Conservation (phyloP, 2,113 vertebrate species). For the Carassius carassius region DNA sequence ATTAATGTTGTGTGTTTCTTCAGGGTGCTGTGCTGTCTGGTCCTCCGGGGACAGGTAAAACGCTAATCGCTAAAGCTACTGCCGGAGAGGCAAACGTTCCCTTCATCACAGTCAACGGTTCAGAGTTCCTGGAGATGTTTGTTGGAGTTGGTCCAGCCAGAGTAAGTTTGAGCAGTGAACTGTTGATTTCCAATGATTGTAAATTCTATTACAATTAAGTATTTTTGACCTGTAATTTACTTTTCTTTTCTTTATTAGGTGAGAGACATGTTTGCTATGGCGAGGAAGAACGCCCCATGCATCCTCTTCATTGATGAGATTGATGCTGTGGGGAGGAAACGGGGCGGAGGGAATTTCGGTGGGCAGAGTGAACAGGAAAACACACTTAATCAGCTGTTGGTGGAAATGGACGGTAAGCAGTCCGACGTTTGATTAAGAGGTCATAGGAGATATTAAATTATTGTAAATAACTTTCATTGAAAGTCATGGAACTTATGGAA, state of each 20-base stretch:
- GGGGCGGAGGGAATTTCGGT: conserved; percentile 67
- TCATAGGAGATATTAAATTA: not conserved
- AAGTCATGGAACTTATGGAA: not conserved
- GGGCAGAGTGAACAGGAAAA: conserved; percentile 76
- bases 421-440: not conserved
- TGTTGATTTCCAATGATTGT: not conserved
- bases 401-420: conserved; percentile 73
- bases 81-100: conserved; percentile 75
- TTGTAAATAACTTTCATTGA: not conserved
- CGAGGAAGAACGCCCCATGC: conserved; percentile 72
- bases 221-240: not conserved
- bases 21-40: conserved; percentile 75
- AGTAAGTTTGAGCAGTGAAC: conserved; percentile 58
- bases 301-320: conserved; percentile 78
- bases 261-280: conserved; percentile 74
- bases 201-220: not conserved
- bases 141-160: conserved; percentile 74
- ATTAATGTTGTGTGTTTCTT: conserved; percentile 7
- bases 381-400: conserved; percentile 74
- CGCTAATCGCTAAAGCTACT: conserved; percentile 72
- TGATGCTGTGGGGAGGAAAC: conserved; percentile 72
- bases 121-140: conserved; percentile 76
- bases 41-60: conserved; percentile 75
- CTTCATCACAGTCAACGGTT: conserved; percentile 76
- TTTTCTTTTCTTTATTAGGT: conserved; percentile 63